A percentile compares a stretch with the other conserved stretches of the same genome.
phyloP scores from a whole-genome alignment of 2,113 vertebrate genomes.

The Xiphorhynchus elegans region DNA sequence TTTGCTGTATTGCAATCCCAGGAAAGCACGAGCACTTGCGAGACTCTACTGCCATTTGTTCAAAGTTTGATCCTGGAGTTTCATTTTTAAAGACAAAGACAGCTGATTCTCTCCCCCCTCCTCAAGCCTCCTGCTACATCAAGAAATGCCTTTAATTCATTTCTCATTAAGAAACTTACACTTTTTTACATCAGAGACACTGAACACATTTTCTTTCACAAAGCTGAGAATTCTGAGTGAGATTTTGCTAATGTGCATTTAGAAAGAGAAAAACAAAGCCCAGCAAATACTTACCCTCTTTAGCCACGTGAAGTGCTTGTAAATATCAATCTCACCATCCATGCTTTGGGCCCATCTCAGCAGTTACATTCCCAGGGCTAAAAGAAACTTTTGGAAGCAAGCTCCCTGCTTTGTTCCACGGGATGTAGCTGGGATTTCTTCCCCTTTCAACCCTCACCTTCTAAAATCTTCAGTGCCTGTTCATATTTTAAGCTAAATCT shows the following conservation, averaged over 20 bases:
- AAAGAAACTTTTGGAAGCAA: slow-evolving; percentile 61
- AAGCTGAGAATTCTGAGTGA: background rate
- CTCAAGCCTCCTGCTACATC: background rate
- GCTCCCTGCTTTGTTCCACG: slow-evolving; percentile 60
- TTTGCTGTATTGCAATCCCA: background rate
- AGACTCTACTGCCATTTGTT: slow-evolving; percentile 23
- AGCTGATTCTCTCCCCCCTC: slow-evolving; percentile 50
- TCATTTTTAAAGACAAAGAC: slow-evolving; percentile 73
- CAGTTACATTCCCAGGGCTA: slow-evolving; percentile 71
- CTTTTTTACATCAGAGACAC: slow-evolving; percentile 22
- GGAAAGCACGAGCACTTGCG: background rate
- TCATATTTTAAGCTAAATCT: slow-evolving; percentile 62
- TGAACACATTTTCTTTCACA: background rate
- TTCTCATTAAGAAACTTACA: background rate
- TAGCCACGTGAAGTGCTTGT: slow-evolving; percentile 97
- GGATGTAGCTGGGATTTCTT: slow-evolving; percentile 7
- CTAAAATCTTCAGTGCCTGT: slow-evolving; percentile 34
- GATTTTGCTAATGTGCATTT: slow-evolving; percentile 6
- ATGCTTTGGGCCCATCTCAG: slow-evolving; percentile 92
- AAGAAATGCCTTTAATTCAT: background rate
- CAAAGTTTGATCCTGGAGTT: slow-evolving; percentile 43
- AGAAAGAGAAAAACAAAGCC: slow-evolving; percentile 51
- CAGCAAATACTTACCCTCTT: slow-evolving; percentile 88
- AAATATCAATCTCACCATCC: slow-evolving; percentile 96
- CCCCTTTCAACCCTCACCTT: slow-evolving; percentile 34